Conservation (phyloP, 37 sponge, comb jelly and placozoan genomes). For the Oopsacas minuta region DNA sequence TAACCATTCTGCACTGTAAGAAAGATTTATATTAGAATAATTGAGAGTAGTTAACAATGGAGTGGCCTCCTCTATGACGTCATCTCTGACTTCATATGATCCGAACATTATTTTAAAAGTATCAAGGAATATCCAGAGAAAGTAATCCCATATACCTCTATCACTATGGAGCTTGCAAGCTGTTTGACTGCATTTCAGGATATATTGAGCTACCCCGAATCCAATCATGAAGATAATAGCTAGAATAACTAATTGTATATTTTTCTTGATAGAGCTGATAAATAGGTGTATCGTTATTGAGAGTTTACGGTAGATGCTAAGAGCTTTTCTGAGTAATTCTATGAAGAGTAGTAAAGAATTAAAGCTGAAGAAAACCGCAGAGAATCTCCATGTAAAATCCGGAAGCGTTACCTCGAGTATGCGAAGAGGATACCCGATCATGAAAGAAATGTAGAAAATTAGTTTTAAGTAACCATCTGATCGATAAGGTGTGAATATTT, state of each 20-base stretch:
- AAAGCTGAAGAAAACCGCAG: neutral
- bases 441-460: neutral
- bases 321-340: neutral
- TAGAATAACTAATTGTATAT: neutral
- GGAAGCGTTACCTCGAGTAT: neutral
- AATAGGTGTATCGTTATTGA: neutral
- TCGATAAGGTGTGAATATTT: neutral
- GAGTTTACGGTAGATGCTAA: neutral
- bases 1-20: constrained; percentile 10
- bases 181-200: constrained; percentile 9
- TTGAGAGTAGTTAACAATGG: neutral
- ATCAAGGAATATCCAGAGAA: neutral
- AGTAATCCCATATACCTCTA: neutral
- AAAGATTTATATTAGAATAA: neutral
- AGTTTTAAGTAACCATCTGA: neutral
- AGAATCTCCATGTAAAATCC: neutral
- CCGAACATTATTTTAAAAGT: neutral
- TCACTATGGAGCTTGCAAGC: neutral
- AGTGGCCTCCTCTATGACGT: neutral
- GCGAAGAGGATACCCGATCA: neutral
- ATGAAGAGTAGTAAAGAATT: neutral
- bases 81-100: neutral
- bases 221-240: neutral
- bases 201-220: constrained; percentile 2
- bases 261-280: constrained; percentile 9